Evolutionary conservation across 2,113 vertebrate species (phyloP).

Genomic region (Forbesichthys agassizii): DNA sequence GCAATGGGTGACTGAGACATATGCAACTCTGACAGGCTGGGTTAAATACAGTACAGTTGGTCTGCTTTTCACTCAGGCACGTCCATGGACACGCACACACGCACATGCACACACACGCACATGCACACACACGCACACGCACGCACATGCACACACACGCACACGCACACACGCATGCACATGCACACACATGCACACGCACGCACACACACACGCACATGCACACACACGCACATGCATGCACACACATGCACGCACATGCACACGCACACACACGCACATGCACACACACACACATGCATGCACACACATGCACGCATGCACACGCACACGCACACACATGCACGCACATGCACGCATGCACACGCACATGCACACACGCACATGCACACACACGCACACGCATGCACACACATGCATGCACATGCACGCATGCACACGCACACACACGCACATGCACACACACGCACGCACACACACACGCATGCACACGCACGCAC

Average conservation of each 20-base stretch:
- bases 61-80: not conserved
- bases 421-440: no score
- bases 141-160: no score
- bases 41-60: constrained; percentile 22
- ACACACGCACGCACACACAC: not conserved
- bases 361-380: no score
- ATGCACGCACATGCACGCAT: no score
- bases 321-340: no score
- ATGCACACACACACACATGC: no score
- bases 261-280: not conserved
- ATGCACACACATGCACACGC: not conserved
- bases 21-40: constrained; percentile 16
- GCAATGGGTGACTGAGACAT: no score
- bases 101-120: no score
- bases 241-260: not conserved
- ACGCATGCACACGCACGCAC: no score
- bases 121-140: no score
- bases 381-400: not conserved
- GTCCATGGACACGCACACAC: constrained; percentile 1
- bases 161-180: no score
- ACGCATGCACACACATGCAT: not conserved
- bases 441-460: not conserved
- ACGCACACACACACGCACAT: not conserved
- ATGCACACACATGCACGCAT: no score
- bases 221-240: not conserved